Evolutionary conservation across 2,113 vertebrate species (phyloP).

Genomic region (Mionectes macconnelli): DNA sequence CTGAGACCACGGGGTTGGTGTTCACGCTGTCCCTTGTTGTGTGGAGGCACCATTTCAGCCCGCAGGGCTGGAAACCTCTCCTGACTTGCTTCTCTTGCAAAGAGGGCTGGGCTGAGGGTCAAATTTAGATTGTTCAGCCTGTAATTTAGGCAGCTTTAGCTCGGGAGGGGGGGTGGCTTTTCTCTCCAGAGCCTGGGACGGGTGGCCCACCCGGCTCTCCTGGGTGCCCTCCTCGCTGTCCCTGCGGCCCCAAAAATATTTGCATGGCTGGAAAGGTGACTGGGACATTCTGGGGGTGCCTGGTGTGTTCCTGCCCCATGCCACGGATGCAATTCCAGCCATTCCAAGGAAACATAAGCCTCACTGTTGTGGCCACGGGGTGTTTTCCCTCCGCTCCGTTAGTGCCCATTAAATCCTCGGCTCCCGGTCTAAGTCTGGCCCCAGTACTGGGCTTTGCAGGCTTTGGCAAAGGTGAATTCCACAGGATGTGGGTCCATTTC

Average conservation of each 20-base stretch:
- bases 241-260: neutral
- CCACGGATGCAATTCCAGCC: neutral
- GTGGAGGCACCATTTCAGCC: neutral
- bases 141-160: neutral
- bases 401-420: neutral
- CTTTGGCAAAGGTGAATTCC: constrained; percentile 48
- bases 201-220: neutral
- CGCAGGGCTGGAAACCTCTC: neutral
- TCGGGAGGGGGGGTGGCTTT: neutral
- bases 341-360: neutral
- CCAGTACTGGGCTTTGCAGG: neutral
- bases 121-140: neutral
- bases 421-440: constrained; percentile 8
- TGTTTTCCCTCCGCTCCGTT: neutral
- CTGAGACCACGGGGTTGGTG: too few species aligned
- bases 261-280: neutral
- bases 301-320: neutral
- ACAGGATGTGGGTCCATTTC: constrained; percentile 53
- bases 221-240: neutral
- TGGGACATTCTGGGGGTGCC: neutral
- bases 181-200: neutral
- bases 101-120: neutral
- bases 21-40: neutral
- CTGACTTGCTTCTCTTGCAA: neutral
- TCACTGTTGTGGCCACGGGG: neutral